phyloP scores from a whole-genome alignment of 2,113 vertebrate genomes.

The Oostethus manadensis region DNA sequence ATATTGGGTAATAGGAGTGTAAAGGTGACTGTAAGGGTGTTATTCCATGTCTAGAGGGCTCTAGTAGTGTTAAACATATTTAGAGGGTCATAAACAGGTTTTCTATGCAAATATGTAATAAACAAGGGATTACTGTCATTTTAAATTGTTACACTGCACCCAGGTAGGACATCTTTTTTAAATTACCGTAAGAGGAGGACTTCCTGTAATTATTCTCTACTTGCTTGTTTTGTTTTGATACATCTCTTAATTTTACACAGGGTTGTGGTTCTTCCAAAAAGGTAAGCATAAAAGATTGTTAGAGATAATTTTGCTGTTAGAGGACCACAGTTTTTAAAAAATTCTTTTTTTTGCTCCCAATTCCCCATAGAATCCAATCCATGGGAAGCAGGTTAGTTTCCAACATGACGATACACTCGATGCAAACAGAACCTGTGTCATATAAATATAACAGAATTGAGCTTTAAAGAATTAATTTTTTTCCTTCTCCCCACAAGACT shows the following conservation, averaged over 20 bases:
- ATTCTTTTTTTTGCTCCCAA: background rate
- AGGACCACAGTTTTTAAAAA: background rate
- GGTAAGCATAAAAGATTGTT: conserved; percentile 35
- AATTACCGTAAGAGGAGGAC: too few species aligned
- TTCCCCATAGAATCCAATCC: conserved; percentile 45
- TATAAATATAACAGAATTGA: background rate
- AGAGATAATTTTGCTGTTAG: background rate
- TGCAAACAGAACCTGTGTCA: too few species aligned
- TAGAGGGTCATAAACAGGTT: too few species aligned
- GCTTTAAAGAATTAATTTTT: background rate
- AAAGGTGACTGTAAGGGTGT: too few species aligned
- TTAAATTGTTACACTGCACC: too few species aligned
- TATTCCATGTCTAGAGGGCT: too few species aligned
- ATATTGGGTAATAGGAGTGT: too few species aligned
- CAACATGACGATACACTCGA: background rate
- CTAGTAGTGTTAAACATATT: too few species aligned
- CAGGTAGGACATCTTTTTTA: too few species aligned
- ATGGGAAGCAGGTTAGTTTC: conserved; percentile 43
- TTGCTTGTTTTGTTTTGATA: background rate
- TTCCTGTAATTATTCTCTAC: background rate
- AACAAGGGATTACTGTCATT: too few species aligned
- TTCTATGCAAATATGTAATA: too few species aligned
- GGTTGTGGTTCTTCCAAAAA: conserved; percentile 55
- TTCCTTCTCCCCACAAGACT: conserved; percentile 28
- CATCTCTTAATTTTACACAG: conserved; percentile 16